Evolutionary conservation across 2,888 invertebrate species (phyloP).

Genomic region (Acleris cristana): DNA sequence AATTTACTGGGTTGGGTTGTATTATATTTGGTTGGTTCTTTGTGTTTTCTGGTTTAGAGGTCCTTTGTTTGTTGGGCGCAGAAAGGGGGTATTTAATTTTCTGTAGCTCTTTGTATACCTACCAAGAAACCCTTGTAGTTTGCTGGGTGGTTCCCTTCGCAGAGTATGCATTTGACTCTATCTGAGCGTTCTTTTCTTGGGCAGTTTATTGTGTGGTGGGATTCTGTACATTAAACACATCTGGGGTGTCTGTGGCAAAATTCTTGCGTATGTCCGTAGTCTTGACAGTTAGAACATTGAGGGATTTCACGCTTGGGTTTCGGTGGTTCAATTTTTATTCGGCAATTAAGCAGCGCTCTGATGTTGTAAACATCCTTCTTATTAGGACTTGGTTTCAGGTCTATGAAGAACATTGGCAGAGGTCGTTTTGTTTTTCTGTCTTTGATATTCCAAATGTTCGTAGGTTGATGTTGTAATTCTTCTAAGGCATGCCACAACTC

Average conservation of each 20-base stretch:
- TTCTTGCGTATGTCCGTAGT: conserved; percentile 44
- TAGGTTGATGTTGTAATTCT: neutral
- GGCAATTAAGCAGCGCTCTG: neutral
- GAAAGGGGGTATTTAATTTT: too few relatives aligned
- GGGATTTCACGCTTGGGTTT: conserved; percentile 41
- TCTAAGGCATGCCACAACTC: neutral
- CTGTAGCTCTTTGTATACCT: conserved; percentile 2
- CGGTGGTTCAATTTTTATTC: conserved; percentile 38
- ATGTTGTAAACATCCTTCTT: neutral
- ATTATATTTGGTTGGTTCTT: too few relatives aligned
- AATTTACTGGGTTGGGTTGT: too few relatives aligned
- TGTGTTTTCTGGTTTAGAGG: too few relatives aligned
- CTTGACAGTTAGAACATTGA: conserved; percentile 44
- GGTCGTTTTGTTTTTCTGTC: neutral
- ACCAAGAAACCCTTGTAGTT: conserved; percentile 43
- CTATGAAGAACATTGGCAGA: neutral
- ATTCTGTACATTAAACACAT: conserved; percentile 44
- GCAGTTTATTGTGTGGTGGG: conserved; percentile 35
- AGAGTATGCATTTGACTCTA: conserved; percentile 44
- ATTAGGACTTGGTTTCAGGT: neutral
- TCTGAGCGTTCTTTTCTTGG: conserved; percentile 38
- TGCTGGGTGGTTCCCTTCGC: conserved; percentile 45
- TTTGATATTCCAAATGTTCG: neutral
- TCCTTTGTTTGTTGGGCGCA: too few relatives aligned
- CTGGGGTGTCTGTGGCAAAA: conserved; percentile 40